phyloP scores from a whole-genome alignment of 2,797 vertebrate species.

The Miichthys miiuy region DNA sequence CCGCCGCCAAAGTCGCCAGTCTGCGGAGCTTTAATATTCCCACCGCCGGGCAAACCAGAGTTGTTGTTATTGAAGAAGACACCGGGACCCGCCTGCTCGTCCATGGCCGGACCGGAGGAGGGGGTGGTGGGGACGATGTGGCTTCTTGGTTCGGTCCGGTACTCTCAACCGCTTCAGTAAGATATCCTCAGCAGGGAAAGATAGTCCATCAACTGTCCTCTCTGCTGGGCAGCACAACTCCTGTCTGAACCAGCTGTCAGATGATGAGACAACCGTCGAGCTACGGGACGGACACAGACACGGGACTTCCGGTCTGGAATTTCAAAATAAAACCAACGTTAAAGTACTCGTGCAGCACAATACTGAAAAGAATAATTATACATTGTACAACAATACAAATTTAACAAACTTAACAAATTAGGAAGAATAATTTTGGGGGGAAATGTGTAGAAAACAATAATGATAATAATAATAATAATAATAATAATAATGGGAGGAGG shows the following conservation, averaged over 20 bases:
- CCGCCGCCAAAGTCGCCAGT: constrained; percentile 79
- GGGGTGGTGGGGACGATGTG: neutral
- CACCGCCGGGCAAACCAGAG: constrained; percentile 80
- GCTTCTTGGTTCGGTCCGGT: constrained; percentile 47
- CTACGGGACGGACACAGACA: fast-evolving
- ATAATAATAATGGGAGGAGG: too few relatives aligned
- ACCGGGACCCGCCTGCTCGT: constrained; percentile 96
- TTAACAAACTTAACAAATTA: too few relatives aligned
- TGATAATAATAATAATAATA: too few relatives aligned
- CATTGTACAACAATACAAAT: too few relatives aligned
- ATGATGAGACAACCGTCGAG: neutral
- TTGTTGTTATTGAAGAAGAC: constrained; percentile 92
- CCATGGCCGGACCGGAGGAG: constrained; percentile 88
- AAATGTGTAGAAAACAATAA: too few relatives aligned
- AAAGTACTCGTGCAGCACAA: fast-evolving
- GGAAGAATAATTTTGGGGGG: too few relatives aligned
- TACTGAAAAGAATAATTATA: neutral
- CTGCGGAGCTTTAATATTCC: constrained; percentile 76
- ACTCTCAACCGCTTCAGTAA: constrained; percentile 28
- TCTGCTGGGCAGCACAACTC: constrained; percentile 42
- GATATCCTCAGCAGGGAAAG: constrained; percentile 21
- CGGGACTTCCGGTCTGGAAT: neutral
- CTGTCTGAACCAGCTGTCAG: constrained; percentile 65
- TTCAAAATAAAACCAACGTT: constrained; percentile 51
- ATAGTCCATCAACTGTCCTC: constrained; percentile 48